phyloP scores from a whole-genome alignment of 92 coral and sea anemone genomes.

The Palythoa grandiflora region DNA sequence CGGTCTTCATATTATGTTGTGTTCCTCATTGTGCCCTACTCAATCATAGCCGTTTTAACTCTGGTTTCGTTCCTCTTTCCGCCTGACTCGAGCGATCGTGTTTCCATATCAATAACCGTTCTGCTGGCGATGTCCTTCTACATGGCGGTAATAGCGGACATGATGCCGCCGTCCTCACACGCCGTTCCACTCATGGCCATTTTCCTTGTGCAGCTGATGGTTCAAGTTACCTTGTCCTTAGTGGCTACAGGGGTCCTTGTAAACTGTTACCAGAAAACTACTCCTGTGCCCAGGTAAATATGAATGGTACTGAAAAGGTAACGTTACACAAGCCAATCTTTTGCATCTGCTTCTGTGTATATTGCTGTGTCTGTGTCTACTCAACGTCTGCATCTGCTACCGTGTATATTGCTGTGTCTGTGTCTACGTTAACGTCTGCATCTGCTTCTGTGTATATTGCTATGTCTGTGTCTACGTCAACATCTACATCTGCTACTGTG shows the following conservation, averaged over 20 bases:
- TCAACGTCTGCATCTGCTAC: too few relatives aligned
- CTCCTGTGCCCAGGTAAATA: not conserved
- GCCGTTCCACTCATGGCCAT: not conserved
- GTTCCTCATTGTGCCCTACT: slow-evolving; percentile 55
- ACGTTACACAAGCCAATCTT: not conserved
- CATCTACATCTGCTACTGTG: too few relatives aligned
- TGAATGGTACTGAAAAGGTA: not conserved
- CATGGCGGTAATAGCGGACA: slow-evolving; percentile 26
- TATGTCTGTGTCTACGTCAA: too few relatives aligned
- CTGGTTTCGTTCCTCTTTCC: slow-evolving; percentile 51
- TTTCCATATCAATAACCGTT: slow-evolving; percentile 64
- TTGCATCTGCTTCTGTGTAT: too few relatives aligned
- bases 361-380: not conserved
- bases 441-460: too few relatives aligned
- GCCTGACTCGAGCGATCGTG: slow-evolving; percentile 62
- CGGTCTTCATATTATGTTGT: slow-evolving; percentile 54
- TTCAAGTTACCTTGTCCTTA: not conserved
- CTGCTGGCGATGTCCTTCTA: slow-evolving; percentile 60
- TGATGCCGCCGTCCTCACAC: too few relatives aligned
- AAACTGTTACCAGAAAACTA: slow-evolving; percentile 2
- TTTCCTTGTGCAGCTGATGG: not conserved
- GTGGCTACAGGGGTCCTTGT: not conserved
- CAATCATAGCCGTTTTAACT: slow-evolving; percentile 55
- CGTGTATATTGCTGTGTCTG: too few relatives aligned
- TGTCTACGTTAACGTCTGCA: too few relatives aligned